These are phyloP conservation scores for Lasioglossum figueresi DNA, from an alignment of 2,888 invertebrate species.

Conservation along the genomic window DNA sequence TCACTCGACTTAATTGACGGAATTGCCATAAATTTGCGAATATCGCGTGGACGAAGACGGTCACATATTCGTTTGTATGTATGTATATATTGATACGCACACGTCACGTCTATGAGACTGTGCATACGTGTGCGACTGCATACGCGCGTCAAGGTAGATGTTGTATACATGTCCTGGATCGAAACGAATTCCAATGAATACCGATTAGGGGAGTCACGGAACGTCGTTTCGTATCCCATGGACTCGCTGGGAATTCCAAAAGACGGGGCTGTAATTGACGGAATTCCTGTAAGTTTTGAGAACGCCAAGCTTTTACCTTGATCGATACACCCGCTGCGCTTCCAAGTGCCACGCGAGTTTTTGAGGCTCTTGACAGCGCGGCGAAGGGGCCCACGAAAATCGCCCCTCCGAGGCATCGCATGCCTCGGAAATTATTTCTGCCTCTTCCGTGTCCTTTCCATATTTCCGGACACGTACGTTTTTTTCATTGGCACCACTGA, in stretches of 20 bases:
- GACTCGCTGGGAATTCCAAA: conserved; percentile 58
- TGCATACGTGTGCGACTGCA: no score
- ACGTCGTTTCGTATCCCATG: conserved; percentile 61
- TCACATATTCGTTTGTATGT: not conserved
- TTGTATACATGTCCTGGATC: conserved; percentile 28
- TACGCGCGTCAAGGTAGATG: not conserved
- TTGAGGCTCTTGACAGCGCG: conserved; percentile 18
- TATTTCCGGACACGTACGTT: not conserved
- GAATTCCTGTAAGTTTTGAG: conserved; percentile 57
- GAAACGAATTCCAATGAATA: conserved; percentile 72
- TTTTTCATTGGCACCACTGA: no score
- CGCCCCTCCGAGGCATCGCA: not conserved
- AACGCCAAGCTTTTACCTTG: conserved; percentile 53
- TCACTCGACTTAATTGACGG: conserved; percentile 83
- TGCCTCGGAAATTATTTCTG: not conserved
- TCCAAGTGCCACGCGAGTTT: conserved; percentile 40
- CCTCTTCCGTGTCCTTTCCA: not conserved
- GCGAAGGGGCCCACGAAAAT: not conserved
- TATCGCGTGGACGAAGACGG: conserved; percentile 70
- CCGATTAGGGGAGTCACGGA: conserved; percentile 65
- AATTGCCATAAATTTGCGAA: conserved; percentile 83
- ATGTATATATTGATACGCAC: not conserved
- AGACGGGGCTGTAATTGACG: conserved; percentile 60
- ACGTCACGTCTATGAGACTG: not conserved
- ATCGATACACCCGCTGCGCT: conserved; percentile 48